phyloP scores from a whole-genome alignment of 2,888 invertebrate species.

The Drosophila diplacantha region DNA sequence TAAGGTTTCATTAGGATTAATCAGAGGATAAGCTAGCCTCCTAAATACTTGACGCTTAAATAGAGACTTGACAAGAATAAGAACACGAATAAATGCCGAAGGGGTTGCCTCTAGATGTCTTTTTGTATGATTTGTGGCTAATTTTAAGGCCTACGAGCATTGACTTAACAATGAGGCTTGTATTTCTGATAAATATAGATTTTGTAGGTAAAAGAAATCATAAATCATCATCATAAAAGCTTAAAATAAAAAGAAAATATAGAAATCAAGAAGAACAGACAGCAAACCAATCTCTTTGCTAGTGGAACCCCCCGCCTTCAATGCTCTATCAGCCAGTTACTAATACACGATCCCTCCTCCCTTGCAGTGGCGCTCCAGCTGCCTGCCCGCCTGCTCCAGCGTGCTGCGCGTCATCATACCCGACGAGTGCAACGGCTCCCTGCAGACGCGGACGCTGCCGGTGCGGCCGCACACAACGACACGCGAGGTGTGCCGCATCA shows the following conservation, averaged over 20 bases:
- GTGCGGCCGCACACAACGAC: constrained; percentile 96
- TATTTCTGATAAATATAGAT: too few relatives aligned
- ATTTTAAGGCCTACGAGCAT: background rate
- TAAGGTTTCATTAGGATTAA: too few relatives aligned
- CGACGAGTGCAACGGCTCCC: constrained; percentile 94
- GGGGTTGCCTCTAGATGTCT: background rate
- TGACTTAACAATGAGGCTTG: background rate
- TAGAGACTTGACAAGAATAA: background rate
- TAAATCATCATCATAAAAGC: too few relatives aligned
- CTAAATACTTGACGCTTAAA: constrained; percentile 2
- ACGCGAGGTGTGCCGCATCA: constrained; percentile 93
- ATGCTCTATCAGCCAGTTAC: background rate
- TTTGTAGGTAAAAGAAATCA: background rate
- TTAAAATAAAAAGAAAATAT: background rate
- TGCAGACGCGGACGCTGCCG: constrained; percentile 93
- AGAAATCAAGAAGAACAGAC: background rate
- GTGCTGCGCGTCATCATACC: constrained; percentile 95
- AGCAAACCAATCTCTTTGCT: background rate
- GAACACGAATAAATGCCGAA: background rate
- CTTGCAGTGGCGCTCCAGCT: constrained; percentile 80
- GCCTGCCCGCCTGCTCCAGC: constrained; percentile 80
- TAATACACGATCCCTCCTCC: constrained; percentile 1
- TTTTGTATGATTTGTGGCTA: background rate
- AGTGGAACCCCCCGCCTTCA: background rate
- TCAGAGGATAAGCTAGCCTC: background rate